Percentiles rank a stretch among this genome's conserved stretches.
These are phyloP conservation scores for Choristoneura rosaceana DNA, from an alignment of 2,888 invertebrate genomes.

Conservation along the genomic window DNA sequence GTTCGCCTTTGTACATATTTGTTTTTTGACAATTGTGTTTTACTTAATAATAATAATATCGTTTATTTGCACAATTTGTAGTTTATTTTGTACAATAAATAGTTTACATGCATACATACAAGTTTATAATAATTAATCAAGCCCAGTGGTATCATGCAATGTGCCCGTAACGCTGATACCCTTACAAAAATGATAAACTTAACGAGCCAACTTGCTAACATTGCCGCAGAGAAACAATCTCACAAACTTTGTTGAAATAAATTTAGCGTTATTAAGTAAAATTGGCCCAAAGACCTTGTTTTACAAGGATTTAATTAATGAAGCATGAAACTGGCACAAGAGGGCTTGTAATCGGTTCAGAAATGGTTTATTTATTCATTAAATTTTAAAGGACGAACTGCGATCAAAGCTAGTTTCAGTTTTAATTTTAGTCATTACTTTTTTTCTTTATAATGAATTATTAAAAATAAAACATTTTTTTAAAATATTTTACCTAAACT, in stretches of 20 bases:
- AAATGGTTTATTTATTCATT: constrained; percentile 2
- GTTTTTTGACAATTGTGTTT: no score
- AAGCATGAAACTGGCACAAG: constrained; percentile 3
- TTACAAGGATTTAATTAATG: constrained; percentile 1
- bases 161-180: constrained; percentile 18
- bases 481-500: no score
- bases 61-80: no score
- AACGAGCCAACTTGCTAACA: constrained; percentile 41
- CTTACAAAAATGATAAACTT: constrained; percentile 36
- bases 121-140: constrained; percentile 39
- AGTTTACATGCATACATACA: no score
- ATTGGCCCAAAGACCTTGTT: neutral
- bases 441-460: no score
- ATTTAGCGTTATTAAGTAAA: constrained; percentile 12
- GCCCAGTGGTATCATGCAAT: constrained; percentile 23
- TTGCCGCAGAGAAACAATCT: constrained; percentile 4
- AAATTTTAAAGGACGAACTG: neutral
- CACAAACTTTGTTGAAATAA: constrained; percentile 17
- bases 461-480: no score
- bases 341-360: constrained; percentile 3
- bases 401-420: neutral
- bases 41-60: no score
- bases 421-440: neutral
- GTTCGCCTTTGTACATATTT: no score
- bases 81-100: no score